Evolutionary conservation across 2,888 invertebrate species (phyloP), one percentile per base, ranked within the genome.

Genomic region (Conistra vaccinii): DNA sequence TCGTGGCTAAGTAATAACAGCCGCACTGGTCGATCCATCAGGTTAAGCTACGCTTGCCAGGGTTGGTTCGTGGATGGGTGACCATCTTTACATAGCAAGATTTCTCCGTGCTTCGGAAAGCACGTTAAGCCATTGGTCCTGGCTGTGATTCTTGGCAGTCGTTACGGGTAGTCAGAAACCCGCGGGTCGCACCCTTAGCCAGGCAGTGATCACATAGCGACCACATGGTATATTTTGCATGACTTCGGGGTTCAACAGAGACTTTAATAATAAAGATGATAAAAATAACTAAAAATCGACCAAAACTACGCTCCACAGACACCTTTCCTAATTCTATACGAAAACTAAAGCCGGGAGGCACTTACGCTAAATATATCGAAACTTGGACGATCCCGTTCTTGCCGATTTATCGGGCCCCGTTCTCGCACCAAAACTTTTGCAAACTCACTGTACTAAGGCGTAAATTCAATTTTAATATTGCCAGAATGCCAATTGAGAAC

Each of bases 381-480:
- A 92, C 90, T 92, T 90, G 76, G 78, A 72, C 88, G 87, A 90
- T 90, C 88, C 87, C 81, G 86, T 89, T 90, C 89, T 73, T 89
- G 69, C 81, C 89, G 90, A 91, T 92, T 92, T 92, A 92, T 91
- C 84, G 90, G 80, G 78, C 78, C 75, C 84, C 83, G 78, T 80
- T 58, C 58, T 81, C 81, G 76, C 73, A 80, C 82, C 73, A 80
- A 88, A 88, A 89, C 81, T 88, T 89, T 80, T 69, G 75, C 67
- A 57, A 82, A 84, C 78, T 79, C 81, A 66, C 69, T 75, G 80
- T 80, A 71, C 73, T 74, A 79, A 85, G 74, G 84, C 85, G 86
- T 87, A 87, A 91, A 90, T 90, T 88, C 83, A 86, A 90, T 89
- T 89, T 91, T 90, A 89, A 89, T 91, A 90, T 88, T 87, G 84